Evolutionary conservation across 2,113 vertebrate species (phyloP).

Genomic region (zebrafish (Danio rerio)): DNA sequence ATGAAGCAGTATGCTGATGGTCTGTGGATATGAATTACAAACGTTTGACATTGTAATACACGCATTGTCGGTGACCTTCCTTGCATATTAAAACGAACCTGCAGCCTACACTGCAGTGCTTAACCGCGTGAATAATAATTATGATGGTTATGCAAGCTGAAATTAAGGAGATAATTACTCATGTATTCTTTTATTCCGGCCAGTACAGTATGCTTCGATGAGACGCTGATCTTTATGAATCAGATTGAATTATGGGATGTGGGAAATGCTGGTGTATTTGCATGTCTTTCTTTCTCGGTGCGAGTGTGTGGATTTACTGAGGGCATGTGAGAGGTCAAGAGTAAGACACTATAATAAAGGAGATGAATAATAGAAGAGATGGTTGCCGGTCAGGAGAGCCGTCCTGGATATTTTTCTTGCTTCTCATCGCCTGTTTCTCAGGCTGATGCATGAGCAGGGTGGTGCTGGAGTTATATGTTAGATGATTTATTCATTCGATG

Average conservation of each 20-base stretch:
- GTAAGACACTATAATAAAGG: slow-evolving; percentile 31
- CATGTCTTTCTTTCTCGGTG: not conserved
- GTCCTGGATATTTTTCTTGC: slow-evolving; percentile 18
- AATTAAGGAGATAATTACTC: slow-evolving; percentile 43
- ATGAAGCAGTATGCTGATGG: slow-evolving; percentile 20
- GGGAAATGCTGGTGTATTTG: not conserved
- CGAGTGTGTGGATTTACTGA: slow-evolving; percentile 18
- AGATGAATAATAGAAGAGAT: slow-evolving; percentile 50
- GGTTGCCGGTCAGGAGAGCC: slow-evolving; percentile 43
- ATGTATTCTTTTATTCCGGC: slow-evolving; percentile 16
- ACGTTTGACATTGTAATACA: slow-evolving; percentile 42
- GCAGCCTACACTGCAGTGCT: slow-evolving; percentile 34
- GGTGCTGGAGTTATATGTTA: slow-evolving; percentile 29
- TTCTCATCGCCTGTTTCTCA: slow-evolving; percentile 32
- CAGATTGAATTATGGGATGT: not conserved
- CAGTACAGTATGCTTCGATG: not conserved
- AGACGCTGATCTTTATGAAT: too few species aligned
- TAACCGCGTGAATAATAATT: slow-evolving; percentile 50
- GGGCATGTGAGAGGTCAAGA: slow-evolving; percentile 27
- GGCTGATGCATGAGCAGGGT: slow-evolving; percentile 22
- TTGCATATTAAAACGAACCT: slow-evolving; percentile 50
- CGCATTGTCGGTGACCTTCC: slow-evolving; percentile 26
- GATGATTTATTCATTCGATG: slow-evolving; percentile 56
- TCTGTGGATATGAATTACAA: slow-evolving; percentile 35
- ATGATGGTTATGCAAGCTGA: slow-evolving; percentile 48